Percentiles rank a stretch among this genome's conserved stretches.
Evolutionary conservation across 2,888 invertebrate genomes (phyloP).

Genomic region (Andrena trimmerana): DNA sequence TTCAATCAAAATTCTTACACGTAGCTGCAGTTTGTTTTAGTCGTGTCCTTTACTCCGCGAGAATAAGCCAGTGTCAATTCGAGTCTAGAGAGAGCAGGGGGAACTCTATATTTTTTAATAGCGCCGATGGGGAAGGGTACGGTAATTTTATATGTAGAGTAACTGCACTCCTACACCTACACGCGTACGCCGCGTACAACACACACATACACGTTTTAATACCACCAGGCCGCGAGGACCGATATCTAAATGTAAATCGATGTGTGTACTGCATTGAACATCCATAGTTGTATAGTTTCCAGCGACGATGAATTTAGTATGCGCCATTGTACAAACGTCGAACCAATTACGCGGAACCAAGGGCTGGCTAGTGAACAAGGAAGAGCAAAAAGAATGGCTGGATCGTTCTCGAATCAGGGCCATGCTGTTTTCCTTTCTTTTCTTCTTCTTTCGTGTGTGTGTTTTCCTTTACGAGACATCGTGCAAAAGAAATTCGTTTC

Average conservation of each 20-base stretch:
- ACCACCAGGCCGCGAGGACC: conserved; percentile 24
- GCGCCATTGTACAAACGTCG: conserved; percentile 70
- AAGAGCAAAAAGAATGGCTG: conserved; percentile 65
- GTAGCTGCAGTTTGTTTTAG: conserved; percentile 53
- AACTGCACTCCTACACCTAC: conserved; percentile 39
- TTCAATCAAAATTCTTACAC: conserved; percentile 61
- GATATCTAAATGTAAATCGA: conserved; percentile 46
- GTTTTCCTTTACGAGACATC: conserved; percentile 16
- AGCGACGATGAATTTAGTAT: conserved; percentile 52
- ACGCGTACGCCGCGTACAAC: conserved; percentile 13
- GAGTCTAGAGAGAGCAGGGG: conserved; percentile 30
- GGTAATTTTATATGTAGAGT: conserved; percentile 55
- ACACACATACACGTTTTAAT: conserved; percentile 12
- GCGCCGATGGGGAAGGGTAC: conserved; percentile 34
- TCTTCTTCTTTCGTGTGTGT: not conserved
- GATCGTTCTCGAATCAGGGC: conserved; percentile 67
- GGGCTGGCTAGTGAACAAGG: conserved; percentile 59
- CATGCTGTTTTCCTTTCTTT: conserved; percentile 40
- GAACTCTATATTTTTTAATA: conserved; percentile 67
- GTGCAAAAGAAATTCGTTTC: conserved; percentile 48
- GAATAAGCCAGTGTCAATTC: conserved; percentile 51
- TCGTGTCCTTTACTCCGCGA: conserved; percentile 36
- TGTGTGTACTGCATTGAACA: conserved; percentile 62
- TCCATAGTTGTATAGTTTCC: conserved; percentile 68
- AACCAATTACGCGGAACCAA: conserved; percentile 66